Evolutionary conservation across 2,113 vertebrate species (phyloP).

Genomic region (Stercorarius parasiticus): DNA sequence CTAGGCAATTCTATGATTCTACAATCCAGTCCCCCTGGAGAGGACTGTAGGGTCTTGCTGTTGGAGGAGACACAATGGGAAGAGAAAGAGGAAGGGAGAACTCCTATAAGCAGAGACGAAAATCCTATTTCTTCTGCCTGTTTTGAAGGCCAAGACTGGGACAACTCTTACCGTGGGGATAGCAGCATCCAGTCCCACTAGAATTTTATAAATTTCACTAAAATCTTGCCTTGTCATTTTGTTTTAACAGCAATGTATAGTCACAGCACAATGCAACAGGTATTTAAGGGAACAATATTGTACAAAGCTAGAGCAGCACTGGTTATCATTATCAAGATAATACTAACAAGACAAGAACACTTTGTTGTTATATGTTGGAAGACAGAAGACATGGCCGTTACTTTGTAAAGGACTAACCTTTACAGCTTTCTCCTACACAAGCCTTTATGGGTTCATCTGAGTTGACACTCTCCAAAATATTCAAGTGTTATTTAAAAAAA

Average conservation of each 20-base stretch:
- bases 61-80: background rate
- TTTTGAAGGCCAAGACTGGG: background rate
- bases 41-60: background rate
- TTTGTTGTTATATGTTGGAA: background rate
- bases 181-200: background rate
- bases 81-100: background rate
- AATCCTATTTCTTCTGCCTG: background rate
- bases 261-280: background rate
- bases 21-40: background rate
- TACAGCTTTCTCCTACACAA: background rate
- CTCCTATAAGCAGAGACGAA: background rate
- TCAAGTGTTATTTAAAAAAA: background rate
- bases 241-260: background rate
- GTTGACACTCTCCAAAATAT: background rate
- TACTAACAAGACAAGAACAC: background rate
- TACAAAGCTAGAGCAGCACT: background rate
- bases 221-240: background rate
- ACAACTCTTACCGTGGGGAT: background rate
- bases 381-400: background rate
- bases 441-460: background rate
- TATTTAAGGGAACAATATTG: background rate
- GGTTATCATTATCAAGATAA: background rate
- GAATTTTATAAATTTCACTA: background rate
- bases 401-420: background rate
- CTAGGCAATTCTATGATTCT: too few relatives aligned